Evolutionary conservation across 2,113 vertebrate species (phyloP).

Genomic region (Macquaria australasica): DNA sequence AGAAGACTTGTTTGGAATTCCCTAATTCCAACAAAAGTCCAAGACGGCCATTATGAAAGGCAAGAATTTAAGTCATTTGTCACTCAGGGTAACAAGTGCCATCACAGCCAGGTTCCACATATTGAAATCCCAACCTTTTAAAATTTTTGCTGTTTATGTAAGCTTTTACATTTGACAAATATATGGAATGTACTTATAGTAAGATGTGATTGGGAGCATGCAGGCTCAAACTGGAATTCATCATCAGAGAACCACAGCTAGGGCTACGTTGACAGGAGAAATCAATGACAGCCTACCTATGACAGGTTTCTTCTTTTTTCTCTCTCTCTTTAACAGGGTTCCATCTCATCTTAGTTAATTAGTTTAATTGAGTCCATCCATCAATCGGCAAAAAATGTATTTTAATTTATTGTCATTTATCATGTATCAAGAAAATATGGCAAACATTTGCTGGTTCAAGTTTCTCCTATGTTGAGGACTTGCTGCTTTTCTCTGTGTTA

Average conservation of each 20-base stretch:
- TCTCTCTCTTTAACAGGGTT: neutral
- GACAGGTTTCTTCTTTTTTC: neutral
- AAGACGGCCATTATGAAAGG: constrained; percentile 24
- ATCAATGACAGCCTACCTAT: too few relatives aligned
- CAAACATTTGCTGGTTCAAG: neutral
- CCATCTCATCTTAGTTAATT: neutral
- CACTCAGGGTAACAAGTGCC: neutral
- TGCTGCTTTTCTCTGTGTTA: neutral
- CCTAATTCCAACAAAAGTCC: constrained; percentile 53
- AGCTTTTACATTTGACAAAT: neutral
- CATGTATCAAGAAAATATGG: neutral
- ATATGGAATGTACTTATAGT: neutral
- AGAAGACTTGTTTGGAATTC: constrained; percentile 53
- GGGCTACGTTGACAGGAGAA: too few relatives aligned
- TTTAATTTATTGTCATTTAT: neutral
- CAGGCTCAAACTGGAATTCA: neutral
- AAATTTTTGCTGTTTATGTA: neutral
- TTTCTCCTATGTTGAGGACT: neutral
- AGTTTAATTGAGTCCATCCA: neutral
- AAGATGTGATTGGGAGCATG: neutral
- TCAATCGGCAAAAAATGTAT: neutral
- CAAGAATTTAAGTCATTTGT: constrained; percentile 47
- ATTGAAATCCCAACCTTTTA: neutral
- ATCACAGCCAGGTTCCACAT: neutral
- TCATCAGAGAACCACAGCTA: neutral